Evolutionary conservation across 2,888 invertebrate genomes (phyloP).

Genomic region (Eristalinus sepulchralis): DNA sequence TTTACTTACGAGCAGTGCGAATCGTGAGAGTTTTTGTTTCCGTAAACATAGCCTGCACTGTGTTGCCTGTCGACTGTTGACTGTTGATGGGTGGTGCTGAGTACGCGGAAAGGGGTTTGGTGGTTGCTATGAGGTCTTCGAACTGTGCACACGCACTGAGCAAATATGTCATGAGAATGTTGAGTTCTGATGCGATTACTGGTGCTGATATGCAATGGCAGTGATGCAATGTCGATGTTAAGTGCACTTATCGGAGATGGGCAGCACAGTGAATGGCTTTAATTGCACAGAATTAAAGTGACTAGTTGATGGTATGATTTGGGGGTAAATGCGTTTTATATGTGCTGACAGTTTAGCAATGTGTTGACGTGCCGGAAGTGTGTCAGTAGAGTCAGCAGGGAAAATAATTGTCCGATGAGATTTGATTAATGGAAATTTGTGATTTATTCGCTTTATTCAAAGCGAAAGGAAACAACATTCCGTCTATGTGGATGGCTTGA

Average conservation of each 20-base stretch:
- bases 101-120: background rate
- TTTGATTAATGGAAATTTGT: background rate
- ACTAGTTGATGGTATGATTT: background rate
- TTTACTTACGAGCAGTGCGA: conserved; percentile 68
- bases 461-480: too few relatives aligned
- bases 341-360: background rate
- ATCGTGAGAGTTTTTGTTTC: conserved; percentile 2
- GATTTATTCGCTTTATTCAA: too few relatives aligned
- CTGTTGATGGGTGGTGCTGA: background rate
- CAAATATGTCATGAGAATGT: conserved; percentile 22
- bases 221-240: background rate
- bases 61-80: conserved; percentile 6
- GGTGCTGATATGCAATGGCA: background rate
- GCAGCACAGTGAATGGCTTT: background rate
- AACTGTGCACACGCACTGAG: conserved; percentile 20
- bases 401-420: background rate
- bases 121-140: background rate
- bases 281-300: background rate
- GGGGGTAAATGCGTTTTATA: background rate
- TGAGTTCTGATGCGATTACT: background rate
- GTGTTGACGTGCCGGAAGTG: background rate
- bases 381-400: background rate
- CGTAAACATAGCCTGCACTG: conserved; percentile 38
- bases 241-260: background rate
- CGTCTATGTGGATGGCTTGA: too few relatives aligned